Evolutionary conservation across 2,888 invertebrate genomes (phyloP), one percentile per base, ranked within the genome.

Genomic region (Agapetus fuscipes): DNA sequence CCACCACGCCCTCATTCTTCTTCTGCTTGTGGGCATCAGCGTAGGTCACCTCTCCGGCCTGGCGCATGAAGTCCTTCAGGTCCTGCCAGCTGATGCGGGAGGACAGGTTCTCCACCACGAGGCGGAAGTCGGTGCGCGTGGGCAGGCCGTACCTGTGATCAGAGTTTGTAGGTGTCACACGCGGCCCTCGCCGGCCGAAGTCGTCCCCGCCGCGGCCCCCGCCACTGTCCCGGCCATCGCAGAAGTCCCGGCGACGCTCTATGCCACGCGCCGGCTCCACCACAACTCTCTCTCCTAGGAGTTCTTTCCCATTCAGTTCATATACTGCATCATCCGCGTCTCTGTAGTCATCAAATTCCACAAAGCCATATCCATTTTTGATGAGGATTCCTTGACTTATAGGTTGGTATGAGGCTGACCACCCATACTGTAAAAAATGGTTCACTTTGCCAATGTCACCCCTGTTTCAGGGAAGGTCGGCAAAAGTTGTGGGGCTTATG

Each of bases 41-140:
- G 62, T 95, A 98, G 17, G 96, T 97, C 3, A 98, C 97, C 73
- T 98, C 98, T 48, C 97, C 97, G 52, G 95, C 95, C 65, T 94
- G 91, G 55, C 98, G 82, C 96, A 98, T 97, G 68, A 93, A 94
- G 75, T 98, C 98, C 75, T 98, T 98, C 66, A 98, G 74, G 69
- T 97, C 97, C 90, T 97, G 97, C 97, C 97, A 98, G 72, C 95
- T 95, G 59, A 96, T 94, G 56, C 96, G 83, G 61, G 94, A 95
- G 50, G 95, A 96, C 50, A 98, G 75, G 71, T 98, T 98, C 69
- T 97, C 96, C 53, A 98, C 94, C 61, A 93, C 83, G 49, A 97
- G 77, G 52, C 96, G 83, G 64, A 95, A 89, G 70, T 97, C 95
- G 53, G 97, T 97, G 56, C 97, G 81, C 52, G 91, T 89, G 38